Evolutionary conservation across 2,888 invertebrate genomes (phyloP).

Genomic region (Trachelus iudaicus): DNA sequence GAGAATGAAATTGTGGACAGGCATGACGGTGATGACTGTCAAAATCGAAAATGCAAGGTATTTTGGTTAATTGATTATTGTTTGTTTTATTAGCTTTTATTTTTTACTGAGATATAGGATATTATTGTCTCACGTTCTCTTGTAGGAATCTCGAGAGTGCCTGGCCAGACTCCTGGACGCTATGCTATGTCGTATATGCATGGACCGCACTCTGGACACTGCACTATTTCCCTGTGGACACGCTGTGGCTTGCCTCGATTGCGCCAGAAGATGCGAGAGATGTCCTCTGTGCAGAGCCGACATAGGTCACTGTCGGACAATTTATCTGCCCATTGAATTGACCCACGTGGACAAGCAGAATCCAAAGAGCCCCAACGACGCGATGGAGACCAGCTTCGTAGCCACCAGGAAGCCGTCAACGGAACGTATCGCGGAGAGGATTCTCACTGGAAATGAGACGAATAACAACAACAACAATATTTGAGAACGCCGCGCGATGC

Average conservation of each 20-base stretch:
- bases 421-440: constrained; percentile 36
- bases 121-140: constrained; percentile 27
- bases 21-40: constrained; percentile 56
- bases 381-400: constrained; percentile 35
- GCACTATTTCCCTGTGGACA: constrained; percentile 92
- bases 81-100: background rate
- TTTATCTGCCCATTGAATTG: constrained; percentile 76
- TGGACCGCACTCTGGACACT: constrained; percentile 85
- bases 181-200: constrained; percentile 87
- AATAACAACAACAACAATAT: constrained; percentile 38
- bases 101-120: background rate
- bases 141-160: constrained; percentile 69
- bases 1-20: constrained; percentile 54
- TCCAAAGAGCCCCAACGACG: constrained; percentile 44
- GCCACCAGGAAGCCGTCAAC: constrained; percentile 36
- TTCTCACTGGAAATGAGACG: constrained; percentile 35
- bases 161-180: constrained; percentile 72
- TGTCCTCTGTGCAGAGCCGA: constrained; percentile 82
- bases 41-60: constrained; percentile 62
- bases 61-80: background rate
- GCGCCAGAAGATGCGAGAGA: constrained; percentile 78
- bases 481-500: constrained; percentile 45
- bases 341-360: constrained; percentile 60
- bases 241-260: constrained; percentile 82
- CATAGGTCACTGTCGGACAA: constrained; percentile 77